These are phyloP conservation scores for Austrolebias charrua DNA, from an alignment of 2,797 vertebrate genomes.

Conservation along the genomic window DNA sequence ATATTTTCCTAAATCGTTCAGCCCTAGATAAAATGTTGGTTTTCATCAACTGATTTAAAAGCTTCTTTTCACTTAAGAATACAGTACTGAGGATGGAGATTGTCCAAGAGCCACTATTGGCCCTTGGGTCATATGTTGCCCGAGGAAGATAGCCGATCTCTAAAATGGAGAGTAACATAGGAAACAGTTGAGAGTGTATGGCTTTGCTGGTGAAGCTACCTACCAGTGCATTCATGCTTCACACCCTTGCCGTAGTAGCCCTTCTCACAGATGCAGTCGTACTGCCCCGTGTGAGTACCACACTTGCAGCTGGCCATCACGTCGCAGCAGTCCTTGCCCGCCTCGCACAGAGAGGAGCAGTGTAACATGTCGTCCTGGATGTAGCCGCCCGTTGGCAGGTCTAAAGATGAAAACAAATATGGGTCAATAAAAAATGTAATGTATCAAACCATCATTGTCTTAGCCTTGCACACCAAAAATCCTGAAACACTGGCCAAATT, in stretches of 20 bases:
- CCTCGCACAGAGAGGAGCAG: constrained; percentile 90
- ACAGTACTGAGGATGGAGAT: too few species aligned
- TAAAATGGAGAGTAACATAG: not conserved
- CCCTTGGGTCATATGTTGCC: too few species aligned
- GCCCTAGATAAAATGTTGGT: too few species aligned
- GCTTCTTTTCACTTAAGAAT: too few species aligned
- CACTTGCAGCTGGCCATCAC: constrained; percentile 97
- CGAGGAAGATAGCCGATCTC: not conserved
- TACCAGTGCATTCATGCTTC: constrained; percentile 92
- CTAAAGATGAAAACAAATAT: constrained; percentile 63
- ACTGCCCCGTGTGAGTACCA: constrained; percentile 94
- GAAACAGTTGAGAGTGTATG: not conserved
- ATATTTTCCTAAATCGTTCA: too few species aligned
- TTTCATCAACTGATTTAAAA: too few species aligned
- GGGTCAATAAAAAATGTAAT: not conserved
- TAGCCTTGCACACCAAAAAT: not conserved
- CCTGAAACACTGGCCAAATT: not conserved
- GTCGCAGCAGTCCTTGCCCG: constrained; percentile 90
- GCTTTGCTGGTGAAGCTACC: not conserved
- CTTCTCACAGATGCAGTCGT: constrained; percentile 95
- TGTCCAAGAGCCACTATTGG: too few species aligned
- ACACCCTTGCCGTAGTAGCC: constrained; percentile 95
- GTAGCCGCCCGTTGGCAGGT: constrained; percentile 93
- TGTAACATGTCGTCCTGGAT: constrained; percentile 91
- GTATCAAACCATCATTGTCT: not conserved